Percentiles rank a stretch among this genome's conserved stretches.
Evolutionary conservation across 2,888 invertebrate genomes (phyloP).

Genomic region (Odontocolon sp.): DNA sequence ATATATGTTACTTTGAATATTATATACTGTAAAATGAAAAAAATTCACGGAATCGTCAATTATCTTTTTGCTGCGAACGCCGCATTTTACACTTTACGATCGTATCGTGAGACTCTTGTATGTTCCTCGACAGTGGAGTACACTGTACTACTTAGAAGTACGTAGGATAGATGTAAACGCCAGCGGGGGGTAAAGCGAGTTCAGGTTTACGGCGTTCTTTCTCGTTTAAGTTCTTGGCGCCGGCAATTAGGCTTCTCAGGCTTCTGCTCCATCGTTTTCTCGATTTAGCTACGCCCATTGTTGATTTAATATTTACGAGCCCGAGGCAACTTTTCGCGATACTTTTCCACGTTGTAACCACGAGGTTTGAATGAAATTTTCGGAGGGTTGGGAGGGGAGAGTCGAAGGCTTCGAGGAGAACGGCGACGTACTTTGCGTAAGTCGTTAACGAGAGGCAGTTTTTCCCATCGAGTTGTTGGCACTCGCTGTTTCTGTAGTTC

Average conservation of each 20-base stretch:
- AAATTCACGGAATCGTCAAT: neutral
- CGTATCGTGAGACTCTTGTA: constrained; percentile 13
- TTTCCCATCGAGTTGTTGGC: too few relatives aligned
- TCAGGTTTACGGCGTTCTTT: constrained; percentile 41
- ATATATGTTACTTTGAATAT: neutral
- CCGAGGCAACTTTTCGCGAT: neutral
- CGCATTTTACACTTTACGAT: constrained; percentile 33
- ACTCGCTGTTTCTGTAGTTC: too few relatives aligned
- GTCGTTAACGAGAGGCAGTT: neutral
- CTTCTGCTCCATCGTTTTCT: constrained; percentile 22
- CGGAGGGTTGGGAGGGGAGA: too few relatives aligned
- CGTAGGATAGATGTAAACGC: constrained; percentile 44
- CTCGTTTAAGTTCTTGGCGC: constrained; percentile 43
- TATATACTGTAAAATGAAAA: neutral
- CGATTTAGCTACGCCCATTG: constrained; percentile 36
- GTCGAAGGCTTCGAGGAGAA: too few relatives aligned
- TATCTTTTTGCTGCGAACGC: constrained; percentile 11
- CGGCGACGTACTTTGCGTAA: neutral
- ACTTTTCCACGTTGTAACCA: neutral
- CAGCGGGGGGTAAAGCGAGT: constrained; percentile 18
- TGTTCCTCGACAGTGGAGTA: neutral
- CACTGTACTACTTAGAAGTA: neutral
- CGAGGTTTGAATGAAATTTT: neutral
- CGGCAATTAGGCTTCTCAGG: constrained; percentile 51
- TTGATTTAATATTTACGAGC: constrained; percentile 34